Conservation (phyloP, 2,888 invertebrate species). For the Cantharis rustica region DNA sequence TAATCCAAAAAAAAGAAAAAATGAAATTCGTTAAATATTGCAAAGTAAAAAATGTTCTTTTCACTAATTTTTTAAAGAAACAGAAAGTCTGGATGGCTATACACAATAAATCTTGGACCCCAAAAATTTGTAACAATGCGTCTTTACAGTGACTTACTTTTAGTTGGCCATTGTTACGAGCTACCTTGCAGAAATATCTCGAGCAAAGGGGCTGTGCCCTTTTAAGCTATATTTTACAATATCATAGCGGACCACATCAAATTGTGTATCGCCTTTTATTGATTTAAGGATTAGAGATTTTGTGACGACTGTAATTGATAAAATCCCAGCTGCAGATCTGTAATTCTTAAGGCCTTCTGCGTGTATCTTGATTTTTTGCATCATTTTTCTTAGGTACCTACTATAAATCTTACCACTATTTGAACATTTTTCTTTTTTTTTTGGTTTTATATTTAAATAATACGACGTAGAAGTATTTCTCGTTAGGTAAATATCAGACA, state of each 20-base stretch:
- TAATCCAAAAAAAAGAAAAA: no score
- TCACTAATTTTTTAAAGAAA: not conserved
- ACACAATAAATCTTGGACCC: slow-evolving; percentile 14
- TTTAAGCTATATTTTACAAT: slow-evolving; percentile 5
- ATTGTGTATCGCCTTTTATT: slow-evolving; percentile 3
- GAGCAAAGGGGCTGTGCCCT: slow-evolving; percentile 8
- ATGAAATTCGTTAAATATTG: not conserved
- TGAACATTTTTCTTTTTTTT: not conserved
- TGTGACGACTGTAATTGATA: slow-evolving; percentile 21
- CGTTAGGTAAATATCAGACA: slow-evolving; percentile 1
- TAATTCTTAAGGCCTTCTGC: slow-evolving; percentile 7
- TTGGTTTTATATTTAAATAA: not conserved
- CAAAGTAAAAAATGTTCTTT: not conserved
- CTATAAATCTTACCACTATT: not conserved
- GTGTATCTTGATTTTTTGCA: not conserved
- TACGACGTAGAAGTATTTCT: not conserved
- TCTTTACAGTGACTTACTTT: slow-evolving; percentile 9
- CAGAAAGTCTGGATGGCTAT: not conserved
- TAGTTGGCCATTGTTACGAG: slow-evolving; percentile 12
- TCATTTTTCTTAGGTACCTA: not conserved
- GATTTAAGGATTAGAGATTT: not conserved
- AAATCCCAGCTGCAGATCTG: slow-evolving; percentile 26
- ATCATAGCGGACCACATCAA: slow-evolving; percentile 14
- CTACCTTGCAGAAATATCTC: slow-evolving; percentile 14
- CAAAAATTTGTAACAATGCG: slow-evolving; percentile 20